Evolutionary conservation across 2,113 vertebrate species (phyloP).

Genomic region (Cololabis saira): DNA sequence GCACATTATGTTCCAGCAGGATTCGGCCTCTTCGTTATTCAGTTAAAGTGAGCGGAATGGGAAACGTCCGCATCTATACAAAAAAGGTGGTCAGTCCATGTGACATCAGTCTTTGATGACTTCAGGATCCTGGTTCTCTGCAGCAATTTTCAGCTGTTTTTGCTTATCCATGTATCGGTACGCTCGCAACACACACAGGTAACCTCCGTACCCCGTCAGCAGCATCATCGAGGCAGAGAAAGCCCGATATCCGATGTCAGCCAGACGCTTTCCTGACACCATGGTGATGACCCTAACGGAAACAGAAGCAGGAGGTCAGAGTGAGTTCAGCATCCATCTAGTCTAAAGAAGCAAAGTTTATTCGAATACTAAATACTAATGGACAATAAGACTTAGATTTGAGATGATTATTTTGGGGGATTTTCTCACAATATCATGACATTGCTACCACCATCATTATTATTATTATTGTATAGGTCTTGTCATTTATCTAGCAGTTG

Average conservation of each 20-base stretch:
- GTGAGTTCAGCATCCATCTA: background rate
- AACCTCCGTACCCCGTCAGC: constrained; percentile 89
- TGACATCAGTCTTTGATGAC: constrained; percentile 70
- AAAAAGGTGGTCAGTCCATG: background rate
- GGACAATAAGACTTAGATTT: no score
- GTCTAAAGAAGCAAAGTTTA: background rate
- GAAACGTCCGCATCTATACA: constrained; percentile 40
- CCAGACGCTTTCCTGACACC: constrained; percentile 88
- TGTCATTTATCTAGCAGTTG: no score
- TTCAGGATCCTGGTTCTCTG: constrained; percentile 76
- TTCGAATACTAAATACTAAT: no score
- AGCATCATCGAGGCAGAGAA: constrained; percentile 93
- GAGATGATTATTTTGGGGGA: no score
- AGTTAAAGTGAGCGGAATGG: background rate
- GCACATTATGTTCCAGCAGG: constrained; percentile 20
- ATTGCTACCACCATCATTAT: no score
- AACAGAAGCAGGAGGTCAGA: background rate
- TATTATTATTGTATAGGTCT: no score
- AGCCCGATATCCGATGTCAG: constrained; percentile 89
- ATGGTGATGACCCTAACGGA: constrained; percentile 71
- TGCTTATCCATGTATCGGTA: constrained; percentile 79
- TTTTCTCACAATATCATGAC: no score
- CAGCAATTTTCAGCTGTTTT: constrained; percentile 71
- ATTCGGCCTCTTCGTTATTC: constrained; percentile 20
- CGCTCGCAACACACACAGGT: constrained; percentile 83